These are phyloP conservation scores for Corydoras sp. DNA, from an alignment of 2,113 vertebrate species.

Conservation along the genomic window DNA sequence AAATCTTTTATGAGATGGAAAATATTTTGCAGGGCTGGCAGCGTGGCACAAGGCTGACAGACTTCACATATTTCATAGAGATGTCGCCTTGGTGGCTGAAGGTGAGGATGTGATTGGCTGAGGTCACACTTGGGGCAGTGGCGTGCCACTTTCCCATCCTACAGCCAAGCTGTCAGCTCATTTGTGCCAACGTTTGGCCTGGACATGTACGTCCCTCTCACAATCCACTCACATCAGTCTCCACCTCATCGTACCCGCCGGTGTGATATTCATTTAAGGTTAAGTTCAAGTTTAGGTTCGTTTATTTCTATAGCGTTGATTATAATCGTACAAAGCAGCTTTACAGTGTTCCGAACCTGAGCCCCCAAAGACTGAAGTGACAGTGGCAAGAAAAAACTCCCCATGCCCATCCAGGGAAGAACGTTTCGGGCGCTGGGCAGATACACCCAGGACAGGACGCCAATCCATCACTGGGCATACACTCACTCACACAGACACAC, in stretches of 20 bases:
- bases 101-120: slow-evolving; percentile 24
- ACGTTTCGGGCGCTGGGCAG: too few species aligned
- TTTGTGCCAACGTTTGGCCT: slow-evolving; percentile 36
- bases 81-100: slow-evolving; percentile 19
- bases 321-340: too few species aligned
- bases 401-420: too few species aligned
- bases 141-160: background rate
- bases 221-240: slow-evolving; percentile 35
- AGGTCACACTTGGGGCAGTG: background rate
- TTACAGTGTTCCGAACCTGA: too few species aligned
- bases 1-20: slow-evolving; percentile 28
- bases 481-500: too few species aligned
- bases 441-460: too few species aligned
- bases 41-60: background rate
- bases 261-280: background rate
- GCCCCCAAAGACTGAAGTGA: too few species aligned
- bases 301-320: too few species aligned
- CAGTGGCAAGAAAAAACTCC: too few species aligned
- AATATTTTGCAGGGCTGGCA: slow-evolving; percentile 22
- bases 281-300: background rate
- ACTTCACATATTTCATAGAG: slow-evolving; percentile 16
- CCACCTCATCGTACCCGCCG: slow-evolving; percentile 15
- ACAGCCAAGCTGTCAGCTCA: slow-evolving; percentile 10
- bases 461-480: too few species aligned
- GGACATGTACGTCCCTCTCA: slow-evolving; percentile 30